phyloP scores from a whole-genome alignment of 2,113 vertebrate species.

The Dromaius novaehollandiae region DNA sequence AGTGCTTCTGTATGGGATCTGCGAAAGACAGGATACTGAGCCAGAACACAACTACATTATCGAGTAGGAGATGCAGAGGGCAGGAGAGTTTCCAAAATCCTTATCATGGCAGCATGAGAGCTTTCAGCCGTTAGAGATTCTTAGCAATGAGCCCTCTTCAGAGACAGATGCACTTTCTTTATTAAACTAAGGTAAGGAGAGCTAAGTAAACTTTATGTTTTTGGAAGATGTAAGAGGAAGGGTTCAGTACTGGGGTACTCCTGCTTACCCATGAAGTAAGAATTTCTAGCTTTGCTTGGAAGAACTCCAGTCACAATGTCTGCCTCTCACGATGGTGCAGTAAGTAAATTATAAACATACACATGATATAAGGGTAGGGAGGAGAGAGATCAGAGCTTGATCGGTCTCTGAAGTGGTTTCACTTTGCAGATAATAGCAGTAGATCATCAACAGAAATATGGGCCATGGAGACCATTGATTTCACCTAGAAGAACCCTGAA shows the following conservation, averaged over 20 bases:
- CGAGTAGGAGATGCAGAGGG: background rate
- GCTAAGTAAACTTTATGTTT: background rate
- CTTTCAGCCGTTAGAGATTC: background rate
- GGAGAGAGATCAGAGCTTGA: background rate
- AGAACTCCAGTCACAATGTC: background rate
- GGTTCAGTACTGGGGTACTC: background rate
- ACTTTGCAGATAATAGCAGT: background rate
- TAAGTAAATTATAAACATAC: background rate
- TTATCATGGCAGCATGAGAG: background rate
- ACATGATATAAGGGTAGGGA: rapidly evolving
- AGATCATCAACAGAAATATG: background rate
- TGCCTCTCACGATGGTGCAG: background rate
- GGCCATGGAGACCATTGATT: background rate
- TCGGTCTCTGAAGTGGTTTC: background rate
- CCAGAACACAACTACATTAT: background rate
- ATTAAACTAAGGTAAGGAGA: background rate
- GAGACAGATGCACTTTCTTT: background rate
- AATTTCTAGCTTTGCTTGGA: background rate
- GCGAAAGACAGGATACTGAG: background rate
- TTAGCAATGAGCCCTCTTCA: background rate
- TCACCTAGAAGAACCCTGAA: background rate
- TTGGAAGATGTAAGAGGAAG: background rate
- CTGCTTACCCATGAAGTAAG: background rate
- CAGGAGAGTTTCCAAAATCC: background rate
- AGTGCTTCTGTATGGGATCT: background rate